Conservation (phyloP, 2,888 invertebrate species). For the Himalopsyche tibetana region DNA sequence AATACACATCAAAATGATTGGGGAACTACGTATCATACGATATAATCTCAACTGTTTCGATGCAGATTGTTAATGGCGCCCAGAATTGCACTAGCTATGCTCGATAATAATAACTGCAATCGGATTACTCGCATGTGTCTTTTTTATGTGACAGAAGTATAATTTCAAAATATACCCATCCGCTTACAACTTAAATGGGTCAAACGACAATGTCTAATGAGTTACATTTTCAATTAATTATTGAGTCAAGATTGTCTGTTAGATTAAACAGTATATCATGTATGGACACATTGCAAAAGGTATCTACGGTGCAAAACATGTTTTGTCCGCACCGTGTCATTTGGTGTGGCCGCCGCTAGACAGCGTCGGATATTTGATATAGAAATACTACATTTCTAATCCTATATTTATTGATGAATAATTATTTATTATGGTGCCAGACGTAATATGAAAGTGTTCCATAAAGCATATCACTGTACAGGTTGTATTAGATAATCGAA, state of each 20-base stretch:
- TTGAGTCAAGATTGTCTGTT: background rate
- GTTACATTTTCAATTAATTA: background rate
- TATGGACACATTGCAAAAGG: background rate
- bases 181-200: background rate
- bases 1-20: no score
- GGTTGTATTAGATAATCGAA: background rate
- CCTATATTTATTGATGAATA: background rate
- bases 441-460: background rate
- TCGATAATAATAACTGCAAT: no score
- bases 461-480: background rate
- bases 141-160: background rate
- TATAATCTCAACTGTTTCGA: no score
- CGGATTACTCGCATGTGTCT: no score
- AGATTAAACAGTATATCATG: background rate
- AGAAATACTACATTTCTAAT: conserved; percentile 5
- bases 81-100: no score
- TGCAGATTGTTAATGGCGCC: no score
- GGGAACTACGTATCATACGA: no score
- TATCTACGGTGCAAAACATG: background rate
- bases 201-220: background rate
- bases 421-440: background rate
- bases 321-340: background rate
- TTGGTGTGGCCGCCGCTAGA: background rate
- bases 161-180: background rate
- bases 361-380: background rate